Conservation (phyloP, 2,888 invertebrate genomes). For the Agonopterix alstromeriana region DNA sequence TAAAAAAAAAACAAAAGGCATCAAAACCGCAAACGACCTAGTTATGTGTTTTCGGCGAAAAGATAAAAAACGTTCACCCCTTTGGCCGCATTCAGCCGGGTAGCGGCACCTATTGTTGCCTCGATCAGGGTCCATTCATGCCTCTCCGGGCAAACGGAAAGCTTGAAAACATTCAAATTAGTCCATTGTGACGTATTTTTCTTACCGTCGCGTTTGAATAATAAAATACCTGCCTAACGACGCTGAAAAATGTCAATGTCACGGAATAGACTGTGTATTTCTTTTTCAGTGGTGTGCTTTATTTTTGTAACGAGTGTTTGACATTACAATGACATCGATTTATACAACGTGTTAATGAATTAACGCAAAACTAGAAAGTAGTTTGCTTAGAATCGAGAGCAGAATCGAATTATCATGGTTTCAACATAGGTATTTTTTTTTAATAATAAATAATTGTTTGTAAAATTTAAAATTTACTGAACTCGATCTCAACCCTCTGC, state of each 20-base stretch:
- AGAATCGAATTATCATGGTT: too few relatives aligned
- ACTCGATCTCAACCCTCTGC: too few relatives aligned
- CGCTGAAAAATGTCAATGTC: conserved; percentile 38
- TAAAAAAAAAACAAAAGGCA: conserved; percentile 44
- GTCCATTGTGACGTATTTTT: conserved; percentile 61
- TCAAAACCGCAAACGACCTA: conserved; percentile 52
- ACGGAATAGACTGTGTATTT: conserved; percentile 8
- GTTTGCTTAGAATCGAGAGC: too few relatives aligned
- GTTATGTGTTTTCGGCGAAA: conserved; percentile 52
- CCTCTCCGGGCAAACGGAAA: conserved; percentile 44
- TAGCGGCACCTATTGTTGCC: conserved; percentile 48
- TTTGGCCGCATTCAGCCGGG: conserved; percentile 44
- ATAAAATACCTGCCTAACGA: conserved; percentile 27
- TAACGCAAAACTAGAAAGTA: too few relatives aligned
- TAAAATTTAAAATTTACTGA: too few relatives aligned
- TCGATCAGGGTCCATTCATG: conserved; percentile 54
- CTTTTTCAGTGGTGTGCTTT: background rate
- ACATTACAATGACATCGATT: too few relatives aligned
- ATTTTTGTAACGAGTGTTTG: too few relatives aligned
- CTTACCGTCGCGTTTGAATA: conserved; percentile 39
- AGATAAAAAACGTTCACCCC: conserved; percentile 39
- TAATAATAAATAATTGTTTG: too few relatives aligned
- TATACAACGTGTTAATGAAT: too few relatives aligned
- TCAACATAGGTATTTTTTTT: too few relatives aligned
- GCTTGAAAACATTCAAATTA: conserved; percentile 66